A percentile compares a stretch with the other conserved stretches of the same genome.
These are phyloP conservation scores for Rhagologus leucostigma DNA, from an alignment of 2,113 vertebrate genomes.

Conservation along the genomic window DNA sequence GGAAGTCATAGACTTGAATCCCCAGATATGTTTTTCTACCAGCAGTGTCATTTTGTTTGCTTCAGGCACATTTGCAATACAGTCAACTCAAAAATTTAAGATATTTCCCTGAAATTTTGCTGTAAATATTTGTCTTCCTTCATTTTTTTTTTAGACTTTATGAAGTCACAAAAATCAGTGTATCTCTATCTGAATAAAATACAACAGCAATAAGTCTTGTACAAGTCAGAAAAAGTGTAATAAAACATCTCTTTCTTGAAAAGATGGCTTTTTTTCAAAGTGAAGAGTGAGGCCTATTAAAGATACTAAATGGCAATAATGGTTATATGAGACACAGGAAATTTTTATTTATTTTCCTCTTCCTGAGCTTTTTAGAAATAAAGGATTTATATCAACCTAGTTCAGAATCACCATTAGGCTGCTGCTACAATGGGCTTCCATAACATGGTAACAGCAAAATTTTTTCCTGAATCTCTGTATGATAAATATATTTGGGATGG, in stretches of 20 bases:
- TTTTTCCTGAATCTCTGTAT: not conserved
- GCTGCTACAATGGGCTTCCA: not conserved
- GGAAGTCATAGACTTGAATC: accelerated
- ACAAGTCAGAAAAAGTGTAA: not conserved
- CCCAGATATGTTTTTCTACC: not conserved
- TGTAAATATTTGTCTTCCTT: not conserved
- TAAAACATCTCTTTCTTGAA: not conserved
- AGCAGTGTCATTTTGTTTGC: not conserved
- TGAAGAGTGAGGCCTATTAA: not conserved
- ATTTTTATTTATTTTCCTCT: not conserved
- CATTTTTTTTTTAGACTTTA: not conserved
- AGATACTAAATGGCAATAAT: not conserved
- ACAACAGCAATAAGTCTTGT: not conserved
- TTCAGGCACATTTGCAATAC: not conserved
- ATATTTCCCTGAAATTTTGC: not conserved
- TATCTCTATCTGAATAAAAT: not conserved
- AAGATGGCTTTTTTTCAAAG: not conserved
- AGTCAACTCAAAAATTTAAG: not conserved
- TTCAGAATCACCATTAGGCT: not conserved
- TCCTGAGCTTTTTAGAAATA: not conserved
- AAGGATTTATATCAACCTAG: not conserved
- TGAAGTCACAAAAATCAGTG: not conserved
- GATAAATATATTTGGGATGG: not conserved
- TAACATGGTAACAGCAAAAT: not conserved
- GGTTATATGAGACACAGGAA: not conserved